phyloP scores from a whole-genome alignment of 2,797 vertebrate genomes.

The Hypotaenidia philippensis region DNA sequence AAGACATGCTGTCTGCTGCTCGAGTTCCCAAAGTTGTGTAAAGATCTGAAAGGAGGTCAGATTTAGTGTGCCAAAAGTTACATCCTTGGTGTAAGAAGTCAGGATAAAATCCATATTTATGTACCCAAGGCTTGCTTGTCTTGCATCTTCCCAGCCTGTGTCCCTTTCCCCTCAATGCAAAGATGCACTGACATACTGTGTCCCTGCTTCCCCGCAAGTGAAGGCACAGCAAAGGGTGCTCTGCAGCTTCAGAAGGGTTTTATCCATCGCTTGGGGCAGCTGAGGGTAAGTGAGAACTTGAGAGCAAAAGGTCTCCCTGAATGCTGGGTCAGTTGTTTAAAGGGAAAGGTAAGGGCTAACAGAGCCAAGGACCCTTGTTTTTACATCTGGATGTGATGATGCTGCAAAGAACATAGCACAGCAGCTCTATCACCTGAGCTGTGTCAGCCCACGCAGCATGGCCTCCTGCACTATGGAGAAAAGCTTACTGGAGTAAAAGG shows the following conservation, averaged over 20 bases:
- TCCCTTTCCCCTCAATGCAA: neutral
- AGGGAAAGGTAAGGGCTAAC: neutral
- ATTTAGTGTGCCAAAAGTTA: neutral
- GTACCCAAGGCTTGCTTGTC: neutral
- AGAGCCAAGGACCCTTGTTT: neutral
- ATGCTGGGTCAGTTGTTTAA: neutral
- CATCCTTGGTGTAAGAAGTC: neutral
- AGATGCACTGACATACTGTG: neutral
- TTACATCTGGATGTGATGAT: neutral
- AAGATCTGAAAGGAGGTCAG: neutral
- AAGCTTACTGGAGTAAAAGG: neutral
- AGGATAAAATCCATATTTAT: neutral
- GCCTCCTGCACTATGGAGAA: neutral
- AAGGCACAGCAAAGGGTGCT: neutral
- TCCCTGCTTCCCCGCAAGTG: neutral
- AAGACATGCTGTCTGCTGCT: neutral
- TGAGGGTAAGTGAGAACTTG: neutral
- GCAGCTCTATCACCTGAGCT: neutral
- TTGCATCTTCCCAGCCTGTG: neutral
- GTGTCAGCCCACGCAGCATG: accelerated
- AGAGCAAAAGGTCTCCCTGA: accelerated
- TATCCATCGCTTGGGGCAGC: neutral
- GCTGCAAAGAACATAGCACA: neutral
- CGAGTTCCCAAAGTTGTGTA: neutral
- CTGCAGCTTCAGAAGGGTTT: neutral